phyloP scores from a whole-genome alignment of 2,888 invertebrate species.

The Vanessa cardui region DNA sequence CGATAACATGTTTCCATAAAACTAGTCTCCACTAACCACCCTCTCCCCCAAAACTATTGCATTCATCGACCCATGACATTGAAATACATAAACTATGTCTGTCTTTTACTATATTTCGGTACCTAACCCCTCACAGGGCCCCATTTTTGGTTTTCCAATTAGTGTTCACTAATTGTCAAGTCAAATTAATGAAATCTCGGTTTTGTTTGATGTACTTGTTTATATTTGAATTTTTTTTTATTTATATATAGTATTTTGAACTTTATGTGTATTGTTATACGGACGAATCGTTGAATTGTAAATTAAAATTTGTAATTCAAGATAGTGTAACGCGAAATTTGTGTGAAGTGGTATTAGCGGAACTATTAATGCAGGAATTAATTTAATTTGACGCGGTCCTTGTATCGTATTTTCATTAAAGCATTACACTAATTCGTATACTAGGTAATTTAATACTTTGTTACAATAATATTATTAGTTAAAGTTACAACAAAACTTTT shows the following conservation, averaged over 20 bases:
- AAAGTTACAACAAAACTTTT: no score
- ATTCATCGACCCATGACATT: constrained; percentile 15
- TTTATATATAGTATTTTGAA: background rate
- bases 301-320: background rate
- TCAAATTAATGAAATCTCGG: constrained; percentile 58
- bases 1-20: background rate
- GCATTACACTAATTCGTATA: no score
- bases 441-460: no score
- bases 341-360: constrained; percentile 2
- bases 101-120: constrained; percentile 25
- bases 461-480: no score
- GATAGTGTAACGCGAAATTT: constrained; percentile 3
- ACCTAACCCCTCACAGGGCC: constrained; percentile 36
- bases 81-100: constrained; percentile 12
- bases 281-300: background rate
- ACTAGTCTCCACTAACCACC: background rate
- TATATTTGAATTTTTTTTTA: constrained; percentile 19
- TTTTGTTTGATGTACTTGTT: constrained; percentile 51
- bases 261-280: background rate
- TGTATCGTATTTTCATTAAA: background rate
- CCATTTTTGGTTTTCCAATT: constrained; percentile 59
- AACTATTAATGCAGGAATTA: constrained; percentile 4
- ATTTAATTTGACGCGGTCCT: background rate
- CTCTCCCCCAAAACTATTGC: constrained; percentile 19
- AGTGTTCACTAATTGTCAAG: constrained; percentile 49